A percentile compares a stretch with the other conserved stretches of the same genome.
phyloP scores from a whole-genome alignment of 2,888 invertebrate genomes.

The Kryphioiulus occultus region DNA sequence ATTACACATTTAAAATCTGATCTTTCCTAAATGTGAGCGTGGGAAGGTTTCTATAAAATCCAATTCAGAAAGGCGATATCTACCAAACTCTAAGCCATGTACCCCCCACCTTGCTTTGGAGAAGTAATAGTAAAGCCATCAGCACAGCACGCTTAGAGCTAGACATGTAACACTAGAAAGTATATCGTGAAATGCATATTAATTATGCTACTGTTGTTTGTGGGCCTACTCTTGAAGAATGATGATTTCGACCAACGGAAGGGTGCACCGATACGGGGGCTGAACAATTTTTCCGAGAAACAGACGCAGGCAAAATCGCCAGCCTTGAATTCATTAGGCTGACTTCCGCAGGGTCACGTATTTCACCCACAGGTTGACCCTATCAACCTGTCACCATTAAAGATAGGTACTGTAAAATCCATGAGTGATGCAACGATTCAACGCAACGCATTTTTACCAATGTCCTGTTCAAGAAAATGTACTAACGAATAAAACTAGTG shows the following conservation, averaged over 20 bases:
- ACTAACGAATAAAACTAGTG: background rate
- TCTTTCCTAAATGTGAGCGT: too few relatives aligned
- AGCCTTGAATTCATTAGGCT: conserved; percentile 1
- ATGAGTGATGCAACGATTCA: background rate
- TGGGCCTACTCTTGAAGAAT: background rate
- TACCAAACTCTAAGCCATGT: too few relatives aligned
- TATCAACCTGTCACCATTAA: conserved; percentile 6
- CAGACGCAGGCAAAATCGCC: background rate
- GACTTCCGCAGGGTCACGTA: background rate
- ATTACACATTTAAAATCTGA: too few relatives aligned
- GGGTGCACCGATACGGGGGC: background rate
- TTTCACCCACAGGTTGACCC: conserved; percentile 15
- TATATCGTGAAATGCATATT: background rate
- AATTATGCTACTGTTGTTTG: background rate
- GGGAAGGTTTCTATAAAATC: too few relatives aligned
- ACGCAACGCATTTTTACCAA: background rate
- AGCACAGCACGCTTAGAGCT: background rate
- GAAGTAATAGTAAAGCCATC: background rate
- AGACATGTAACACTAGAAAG: background rate
- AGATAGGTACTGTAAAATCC: background rate
- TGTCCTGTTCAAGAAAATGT: conserved; percentile 13
- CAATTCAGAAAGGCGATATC: too few relatives aligned
- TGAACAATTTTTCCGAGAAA: background rate
- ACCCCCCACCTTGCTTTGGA: background rate
- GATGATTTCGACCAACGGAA: background rate